A percentile compares a stretch with the other conserved stretches of the same genome.
Conservation (phyloP, 2,113 vertebrate species). For the Galbula dea region DNA sequence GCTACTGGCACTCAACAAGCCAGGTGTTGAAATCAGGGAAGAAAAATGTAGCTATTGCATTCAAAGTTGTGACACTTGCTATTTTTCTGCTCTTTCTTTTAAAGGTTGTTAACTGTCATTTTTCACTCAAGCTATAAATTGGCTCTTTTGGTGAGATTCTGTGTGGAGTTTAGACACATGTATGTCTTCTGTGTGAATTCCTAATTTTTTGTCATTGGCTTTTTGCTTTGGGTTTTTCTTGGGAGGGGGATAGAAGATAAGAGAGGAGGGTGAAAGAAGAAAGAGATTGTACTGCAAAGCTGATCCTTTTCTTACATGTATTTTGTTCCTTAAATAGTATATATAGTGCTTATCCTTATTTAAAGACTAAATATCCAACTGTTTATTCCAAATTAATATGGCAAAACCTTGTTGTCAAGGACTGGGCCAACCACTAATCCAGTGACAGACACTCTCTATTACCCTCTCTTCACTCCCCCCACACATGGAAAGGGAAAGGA, state of each 20-base stretch:
- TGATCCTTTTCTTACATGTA: not conserved
- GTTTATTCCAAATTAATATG: not conserved
- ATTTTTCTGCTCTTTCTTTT: not conserved
- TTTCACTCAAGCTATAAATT: not conserved
- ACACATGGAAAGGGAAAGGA: no score
- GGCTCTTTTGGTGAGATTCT: not conserved
- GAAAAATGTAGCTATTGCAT: not conserved
- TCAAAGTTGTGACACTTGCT: slow-evolving; percentile 33
- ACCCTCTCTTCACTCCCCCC: no score
- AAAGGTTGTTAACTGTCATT: slow-evolving; percentile 17
- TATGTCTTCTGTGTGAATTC: not conserved
- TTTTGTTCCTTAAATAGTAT: not conserved
- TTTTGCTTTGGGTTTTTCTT: not conserved
- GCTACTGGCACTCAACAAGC: slow-evolving; percentile 13
- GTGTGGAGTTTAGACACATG: not conserved
- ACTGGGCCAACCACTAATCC: no score
- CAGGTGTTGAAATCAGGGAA: not conserved
- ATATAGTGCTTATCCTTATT: not conserved
- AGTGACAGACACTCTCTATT: no score
- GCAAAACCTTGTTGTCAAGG: not conserved
- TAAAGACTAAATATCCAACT: not conserved
- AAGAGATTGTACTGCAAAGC: not conserved
- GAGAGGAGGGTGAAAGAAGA: not conserved
- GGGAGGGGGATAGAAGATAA: not conserved
- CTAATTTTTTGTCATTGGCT: not conserved